Base-by-base conservation (phyloP, 2,797 vertebrate species). In the Nothura maculosa region DNA sequence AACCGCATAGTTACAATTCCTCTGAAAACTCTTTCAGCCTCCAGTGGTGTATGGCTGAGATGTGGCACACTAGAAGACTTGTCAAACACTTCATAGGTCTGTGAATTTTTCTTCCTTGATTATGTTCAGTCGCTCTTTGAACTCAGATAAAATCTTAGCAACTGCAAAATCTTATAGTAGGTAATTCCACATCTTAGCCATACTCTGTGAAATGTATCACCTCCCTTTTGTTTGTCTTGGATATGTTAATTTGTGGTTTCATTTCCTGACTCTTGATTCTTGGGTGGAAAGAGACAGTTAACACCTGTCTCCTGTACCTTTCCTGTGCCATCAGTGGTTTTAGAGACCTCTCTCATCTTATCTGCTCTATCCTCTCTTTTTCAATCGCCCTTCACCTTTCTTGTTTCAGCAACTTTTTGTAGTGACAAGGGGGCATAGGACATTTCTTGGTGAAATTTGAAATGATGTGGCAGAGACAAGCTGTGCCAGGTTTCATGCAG, bases 221-320 rank as follows among this genome's bases (percentile, higher is more conserved):
- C 19, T 85, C 50, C 55, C 55, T 62, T 38, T 58, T 3, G 0
- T 85, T 83, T 73, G 28, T 73, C 79, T 87, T 72, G 48, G 90
- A 83, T 19, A 12, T 87, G 28, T 58, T 90, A 45, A 50, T 50
- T 89, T 54, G 36, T 55, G 20, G 7, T 64, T 90, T 83, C 9
- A 81, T 90, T 85, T 95, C 54, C 62, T 28, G 21, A 66, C 22
- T 45, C 30, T 85, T 76, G 19, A 43, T 89, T 86, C 88, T 73
- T 72, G 50, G 48, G n/a, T 86, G 43, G 38, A 21, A 91, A 80
- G 57, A 94, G 47, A 24, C 17, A 61, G 70, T 76, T 81, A 92
- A 68, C 42, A 72, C 25, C 15, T 78, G 42, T 66, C 57, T 40
- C 32, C 28, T 68, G 66, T 66, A 27, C n/a, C 10, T 22, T 92